Evolutionary conservation across 1,140 invertebrate genomes (phyloP).

Genomic region (Homalodisca vitripennis): DNA sequence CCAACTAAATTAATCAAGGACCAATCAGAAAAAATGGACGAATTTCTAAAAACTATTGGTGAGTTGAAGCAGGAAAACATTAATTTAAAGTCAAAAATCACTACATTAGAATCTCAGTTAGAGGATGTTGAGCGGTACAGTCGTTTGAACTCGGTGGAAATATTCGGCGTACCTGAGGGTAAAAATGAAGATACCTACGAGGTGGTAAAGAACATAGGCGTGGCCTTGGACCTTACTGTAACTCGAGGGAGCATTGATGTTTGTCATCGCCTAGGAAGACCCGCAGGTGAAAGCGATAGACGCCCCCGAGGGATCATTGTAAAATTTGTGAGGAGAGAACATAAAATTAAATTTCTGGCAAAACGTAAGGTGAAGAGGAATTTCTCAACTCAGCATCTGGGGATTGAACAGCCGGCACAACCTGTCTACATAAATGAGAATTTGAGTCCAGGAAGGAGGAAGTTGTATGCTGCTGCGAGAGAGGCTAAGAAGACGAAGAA

Average conservation of each 20-base stretch:
- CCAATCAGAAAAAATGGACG: background rate
- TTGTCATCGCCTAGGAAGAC: conserved; percentile 13
- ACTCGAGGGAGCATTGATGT: background rate
- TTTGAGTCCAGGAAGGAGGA: background rate
- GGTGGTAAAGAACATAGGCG: background rate
- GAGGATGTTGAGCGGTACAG: conserved; percentile 9
- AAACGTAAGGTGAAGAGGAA: background rate
- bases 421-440: conserved; percentile 14
- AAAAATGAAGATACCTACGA: conserved; percentile 12
- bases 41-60: background rate
- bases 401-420: background rate
- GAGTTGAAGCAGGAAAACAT: background rate
- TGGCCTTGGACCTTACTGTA: background rate
- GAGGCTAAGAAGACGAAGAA: background rate
- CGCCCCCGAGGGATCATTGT: background rate
- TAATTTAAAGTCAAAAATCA: background rate
- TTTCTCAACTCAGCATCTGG: background rate
- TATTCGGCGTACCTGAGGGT: conserved; percentile 4
- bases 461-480: background rate
- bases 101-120: background rate
- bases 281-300: background rate
- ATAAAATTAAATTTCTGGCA: background rate
- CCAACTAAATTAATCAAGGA: background rate
- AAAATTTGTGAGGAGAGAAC: conserved; percentile 7
- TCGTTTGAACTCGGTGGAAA: conserved; percentile 1